Percentiles rank a stretch among this genome's conserved stretches.
Evolutionary conservation across 2,797 vertebrate species (phyloP).

Genomic region (Ctenochaetus hawaiiensis): DNA sequence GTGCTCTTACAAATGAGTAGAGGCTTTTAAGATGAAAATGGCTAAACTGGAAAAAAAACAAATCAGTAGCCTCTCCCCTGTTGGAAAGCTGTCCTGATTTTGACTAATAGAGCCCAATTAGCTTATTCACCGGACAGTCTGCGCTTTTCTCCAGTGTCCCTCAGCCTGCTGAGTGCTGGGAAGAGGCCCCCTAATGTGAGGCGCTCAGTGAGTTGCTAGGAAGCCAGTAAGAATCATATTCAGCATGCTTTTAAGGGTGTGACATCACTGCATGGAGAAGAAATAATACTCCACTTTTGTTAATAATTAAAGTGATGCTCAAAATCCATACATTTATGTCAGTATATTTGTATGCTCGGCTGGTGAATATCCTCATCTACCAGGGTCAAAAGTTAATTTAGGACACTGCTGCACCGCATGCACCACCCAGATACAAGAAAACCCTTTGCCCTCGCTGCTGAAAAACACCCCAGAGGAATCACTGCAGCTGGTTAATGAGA

Average conservation of each 20-base stretch:
- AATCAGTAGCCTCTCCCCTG: neutral
- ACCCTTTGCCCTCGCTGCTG: no score
- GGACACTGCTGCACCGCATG: no score
- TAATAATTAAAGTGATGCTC: no score
- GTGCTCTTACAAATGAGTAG: neutral
- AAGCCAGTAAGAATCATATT: conserved; percentile 62
- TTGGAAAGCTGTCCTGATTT: conserved; percentile 61
- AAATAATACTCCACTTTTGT: conserved; percentile 14
- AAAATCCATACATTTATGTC: no score
- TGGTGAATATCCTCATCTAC: no score
- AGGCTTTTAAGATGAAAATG: neutral
- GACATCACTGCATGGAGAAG: conserved; percentile 37
- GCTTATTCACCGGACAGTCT: conserved; percentile 53
- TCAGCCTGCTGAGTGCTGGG: conserved; percentile 57
- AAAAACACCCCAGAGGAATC: no score
- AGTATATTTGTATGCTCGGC: no score
- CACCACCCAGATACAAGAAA: no score
- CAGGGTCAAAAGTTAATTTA: no score
- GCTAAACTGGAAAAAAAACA: conserved; percentile 19
- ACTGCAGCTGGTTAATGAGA: conserved; percentile 35
- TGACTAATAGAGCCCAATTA: conserved; percentile 62
- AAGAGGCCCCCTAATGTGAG: conserved; percentile 54
- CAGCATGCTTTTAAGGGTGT: conserved; percentile 62
- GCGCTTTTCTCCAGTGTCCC: conserved; percentile 37
- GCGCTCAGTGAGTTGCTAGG: conserved; percentile 83